Evolutionary conservation across 2,113 vertebrate species (phyloP), one percentile per base, ranked within the genome.

Genomic region (Hucho hucho): DNA sequence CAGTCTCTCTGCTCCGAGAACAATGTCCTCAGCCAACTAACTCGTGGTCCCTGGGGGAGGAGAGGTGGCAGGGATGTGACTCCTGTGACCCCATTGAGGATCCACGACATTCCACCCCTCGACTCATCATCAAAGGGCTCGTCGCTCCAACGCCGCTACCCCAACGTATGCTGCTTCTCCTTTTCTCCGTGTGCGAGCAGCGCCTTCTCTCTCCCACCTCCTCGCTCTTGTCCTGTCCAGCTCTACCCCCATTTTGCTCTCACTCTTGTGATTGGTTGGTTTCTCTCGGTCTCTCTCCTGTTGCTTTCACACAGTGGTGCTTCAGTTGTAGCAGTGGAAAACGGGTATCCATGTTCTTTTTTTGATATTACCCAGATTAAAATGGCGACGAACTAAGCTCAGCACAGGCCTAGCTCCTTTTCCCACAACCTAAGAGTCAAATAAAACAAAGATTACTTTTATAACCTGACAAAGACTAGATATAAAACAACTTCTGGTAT

Each of bases 291-390:
- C 92, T 95, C 92, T 95, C 94, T 95, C 95, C 95, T 96, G 96
- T 94, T 92, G 95, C 95, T 96, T 93, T 96, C 95, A 95, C 95
- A 95, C 95, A 95, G 95, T 95, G 95, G 94, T 95, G 96, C 97
- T 95, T 97, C 95, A 95, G 96, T 96, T 95, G 96, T 97, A 97
- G 96, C 96, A 96, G 96, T 96, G 95, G 96, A 97, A 97, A 97
- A 97, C 95, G 95, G 95, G 95, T 96, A 97, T 97, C 96, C 95
- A 89, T 43, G 37, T 43, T 43, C 37, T 43, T 43, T 43, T 91
- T 95, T 95, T 93, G 90, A 95, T 94, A 94, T 96, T 95, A 96
- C 96, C 96, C 96, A 96, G 95, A 96, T 95, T 96, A 96, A 96
- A 96, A 96, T 96, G 95, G 95, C 93, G 92, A 93, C 92, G 94